Evolutionary conservation across 2,797 vertebrate species (phyloP).

Genomic region (Mallotus villosus): DNA sequence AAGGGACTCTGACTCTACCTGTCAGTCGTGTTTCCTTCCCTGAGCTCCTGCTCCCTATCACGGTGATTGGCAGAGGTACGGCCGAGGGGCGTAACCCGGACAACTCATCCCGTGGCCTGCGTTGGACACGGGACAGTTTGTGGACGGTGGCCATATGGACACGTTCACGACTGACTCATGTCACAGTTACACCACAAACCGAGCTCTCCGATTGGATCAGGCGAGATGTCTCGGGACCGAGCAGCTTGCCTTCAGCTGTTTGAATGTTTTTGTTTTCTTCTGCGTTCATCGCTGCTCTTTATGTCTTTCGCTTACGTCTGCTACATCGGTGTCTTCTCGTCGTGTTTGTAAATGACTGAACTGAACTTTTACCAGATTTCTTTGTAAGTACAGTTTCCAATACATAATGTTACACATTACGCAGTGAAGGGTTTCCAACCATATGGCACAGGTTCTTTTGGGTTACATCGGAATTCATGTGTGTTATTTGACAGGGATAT

Average conservation of each 20-base stretch:
- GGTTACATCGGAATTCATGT: neutral
- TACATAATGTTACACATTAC: no score
- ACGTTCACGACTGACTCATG: slow-evolving; percentile 26
- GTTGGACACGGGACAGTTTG: slow-evolving; percentile 23
- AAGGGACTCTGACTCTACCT: neutral
- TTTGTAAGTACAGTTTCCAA: neutral
- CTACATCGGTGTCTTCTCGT: neutral
- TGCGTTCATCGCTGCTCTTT: slow-evolving; percentile 6
- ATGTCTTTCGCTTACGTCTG: neutral
- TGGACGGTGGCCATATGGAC: slow-evolving; percentile 27
- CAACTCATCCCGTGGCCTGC: slow-evolving; percentile 10
- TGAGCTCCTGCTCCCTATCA: neutral
- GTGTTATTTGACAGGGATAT: slow-evolving; percentile 1
- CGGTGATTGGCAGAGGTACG: slow-evolving; percentile 5
- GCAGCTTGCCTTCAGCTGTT: slow-evolving; percentile 11
- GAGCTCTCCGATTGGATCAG: slow-evolving; percentile 13
- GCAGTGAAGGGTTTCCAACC: neutral
- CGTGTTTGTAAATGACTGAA: neutral
- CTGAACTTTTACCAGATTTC: neutral
- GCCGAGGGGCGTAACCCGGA: slow-evolving; percentile 14
- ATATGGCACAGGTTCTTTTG: neutral
- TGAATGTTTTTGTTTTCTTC: slow-evolving; percentile 18
- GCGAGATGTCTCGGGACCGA: slow-evolving; percentile 14
- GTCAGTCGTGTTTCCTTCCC: neutral
- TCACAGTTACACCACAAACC: slow-evolving; percentile 18